Percentiles rank a stretch among this genome's conserved stretches.
These are phyloP conservation scores for Sylvilagus floridanus DNA, from an alignment of 2,797 vertebrate genomes.

Conservation along the genomic window DNA sequence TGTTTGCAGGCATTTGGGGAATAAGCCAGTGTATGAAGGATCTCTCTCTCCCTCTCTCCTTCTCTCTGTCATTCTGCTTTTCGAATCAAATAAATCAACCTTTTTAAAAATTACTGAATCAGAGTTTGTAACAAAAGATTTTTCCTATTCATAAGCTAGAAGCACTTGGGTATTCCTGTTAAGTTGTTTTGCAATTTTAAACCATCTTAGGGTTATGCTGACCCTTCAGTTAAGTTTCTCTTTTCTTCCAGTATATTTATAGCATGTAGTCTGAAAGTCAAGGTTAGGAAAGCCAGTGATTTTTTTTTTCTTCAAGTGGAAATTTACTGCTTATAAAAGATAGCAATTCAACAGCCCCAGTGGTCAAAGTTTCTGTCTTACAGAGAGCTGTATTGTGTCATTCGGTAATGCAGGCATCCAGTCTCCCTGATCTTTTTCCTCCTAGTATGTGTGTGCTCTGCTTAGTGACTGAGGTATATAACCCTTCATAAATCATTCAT, in stretches of 20 bases:
- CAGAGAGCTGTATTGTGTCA: not conserved
- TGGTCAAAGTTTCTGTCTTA: constrained; percentile 29
- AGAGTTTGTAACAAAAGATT: constrained; percentile 25
- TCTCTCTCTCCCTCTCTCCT: too few species aligned
- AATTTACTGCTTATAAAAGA: constrained; percentile 50
- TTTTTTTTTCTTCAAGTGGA: constrained; percentile 59
- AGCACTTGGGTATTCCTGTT: constrained; percentile 72
- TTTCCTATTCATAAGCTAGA: constrained; percentile 19
- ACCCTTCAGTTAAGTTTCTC: constrained; percentile 75
- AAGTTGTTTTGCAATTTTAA: constrained; percentile 71
- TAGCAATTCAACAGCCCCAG: not conserved
- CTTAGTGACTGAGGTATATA: not conserved
- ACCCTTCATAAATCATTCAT: not conserved
- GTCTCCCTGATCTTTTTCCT: not conserved
- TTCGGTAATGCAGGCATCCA: not conserved
- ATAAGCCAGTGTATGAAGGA: too few species aligned
- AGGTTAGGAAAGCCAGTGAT: constrained; percentile 48
- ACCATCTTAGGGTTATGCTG: constrained; percentile 48
- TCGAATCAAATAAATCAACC: too few species aligned
- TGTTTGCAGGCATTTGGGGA: too few species aligned
- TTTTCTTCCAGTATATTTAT: constrained; percentile 63
- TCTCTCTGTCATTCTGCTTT: too few species aligned
- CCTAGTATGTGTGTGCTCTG: not conserved
- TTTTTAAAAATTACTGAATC: not conserved
- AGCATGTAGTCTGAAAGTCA: constrained; percentile 79